Evolutionary conservation across 1,140 invertebrate genomes (phyloP).

Genomic region (Adoxophyes honmai): DNA sequence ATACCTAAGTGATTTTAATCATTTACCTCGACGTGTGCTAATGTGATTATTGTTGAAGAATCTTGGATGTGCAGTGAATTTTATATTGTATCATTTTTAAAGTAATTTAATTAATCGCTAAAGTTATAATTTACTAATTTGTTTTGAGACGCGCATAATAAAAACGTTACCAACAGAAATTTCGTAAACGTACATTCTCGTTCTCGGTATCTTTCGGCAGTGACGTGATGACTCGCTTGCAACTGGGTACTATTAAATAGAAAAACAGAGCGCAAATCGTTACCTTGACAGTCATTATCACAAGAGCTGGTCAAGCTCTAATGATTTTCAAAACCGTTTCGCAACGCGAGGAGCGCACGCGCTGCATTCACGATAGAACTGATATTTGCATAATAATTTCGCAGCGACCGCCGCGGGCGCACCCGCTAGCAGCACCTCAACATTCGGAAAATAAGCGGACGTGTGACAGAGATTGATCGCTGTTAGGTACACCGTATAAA

Average conservation of each 20-base stretch:
- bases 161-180: too few relatives aligned
- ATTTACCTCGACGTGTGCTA: neutral
- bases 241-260: too few relatives aligned
- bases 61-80: neutral
- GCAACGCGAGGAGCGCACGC: slow-evolving; percentile 32
- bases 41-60: neutral
- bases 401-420: slow-evolving; percentile 35
- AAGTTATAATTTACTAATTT: too few relatives aligned
- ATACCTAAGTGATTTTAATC: neutral
- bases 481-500: neutral
- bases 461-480: slow-evolving; percentile 26
- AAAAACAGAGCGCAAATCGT: too few relatives aligned
- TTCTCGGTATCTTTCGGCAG: too few relatives aligned
- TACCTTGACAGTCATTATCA: slow-evolving; percentile 10
- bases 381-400: slow-evolving; percentile 61
- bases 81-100: too few relatives aligned
- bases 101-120: too few relatives aligned
- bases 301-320: slow-evolving; percentile 4
- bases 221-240: too few relatives aligned
- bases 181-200: too few relatives aligned
- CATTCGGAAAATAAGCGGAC: slow-evolving; percentile 17
- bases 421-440: slow-evolving; percentile 10
- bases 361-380: slow-evolving; percentile 20
- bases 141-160: too few relatives aligned
- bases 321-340: slow-evolving; percentile 4